Evolutionary conservation across 1,140 invertebrate genomes (phyloP).

Genomic region (Leguminivora glycinivorella): DNA sequence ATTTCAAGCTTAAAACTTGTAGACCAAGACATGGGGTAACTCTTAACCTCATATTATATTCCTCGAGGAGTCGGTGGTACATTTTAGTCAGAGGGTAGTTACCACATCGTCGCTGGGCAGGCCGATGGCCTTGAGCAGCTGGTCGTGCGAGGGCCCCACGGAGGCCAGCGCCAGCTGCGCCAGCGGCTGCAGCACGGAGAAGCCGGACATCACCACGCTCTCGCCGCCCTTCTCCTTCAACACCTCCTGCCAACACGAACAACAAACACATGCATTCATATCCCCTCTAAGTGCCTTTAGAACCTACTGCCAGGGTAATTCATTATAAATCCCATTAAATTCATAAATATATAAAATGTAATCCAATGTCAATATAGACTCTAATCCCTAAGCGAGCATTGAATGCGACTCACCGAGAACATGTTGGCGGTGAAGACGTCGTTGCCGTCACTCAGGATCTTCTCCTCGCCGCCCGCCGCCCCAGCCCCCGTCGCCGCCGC

Average conservation of each 20-base stretch:
- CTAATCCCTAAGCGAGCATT: too few relatives aligned
- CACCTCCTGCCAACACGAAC: slow-evolving; percentile 63
- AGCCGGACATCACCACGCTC: slow-evolving; percentile 59
- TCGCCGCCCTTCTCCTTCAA: slow-evolving; percentile 43
- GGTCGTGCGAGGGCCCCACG: slow-evolving; percentile 53
- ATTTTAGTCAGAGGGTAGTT: slow-evolving; percentile 39
- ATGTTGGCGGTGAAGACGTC: slow-evolving; percentile 50
- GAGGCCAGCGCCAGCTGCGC: slow-evolving; percentile 55
- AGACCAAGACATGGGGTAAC: too few relatives aligned
- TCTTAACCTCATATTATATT: too few relatives aligned
- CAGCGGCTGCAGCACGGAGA: slow-evolving; percentile 56
- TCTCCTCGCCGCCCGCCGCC: slow-evolving; percentile 30
- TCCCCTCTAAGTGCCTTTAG: too few relatives aligned
- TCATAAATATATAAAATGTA: too few relatives aligned
- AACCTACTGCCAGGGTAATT: too few relatives aligned
- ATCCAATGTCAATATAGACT: too few relatives aligned
- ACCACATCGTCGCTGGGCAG: slow-evolving; percentile 55
- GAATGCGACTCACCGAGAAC: slow-evolving; percentile 57
- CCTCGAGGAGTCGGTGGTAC: too few relatives aligned
- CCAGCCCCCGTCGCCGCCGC: slow-evolving; percentile 40
- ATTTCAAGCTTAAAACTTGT: too few relatives aligned
- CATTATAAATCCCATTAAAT: too few relatives aligned
- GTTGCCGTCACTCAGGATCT: slow-evolving; percentile 40
- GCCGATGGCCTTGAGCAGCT: slow-evolving; percentile 53
- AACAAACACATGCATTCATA: too few relatives aligned